Evolutionary conservation across 2,797 vertebrate genomes (phyloP).

Genomic region (Chrysolophus pictus): DNA sequence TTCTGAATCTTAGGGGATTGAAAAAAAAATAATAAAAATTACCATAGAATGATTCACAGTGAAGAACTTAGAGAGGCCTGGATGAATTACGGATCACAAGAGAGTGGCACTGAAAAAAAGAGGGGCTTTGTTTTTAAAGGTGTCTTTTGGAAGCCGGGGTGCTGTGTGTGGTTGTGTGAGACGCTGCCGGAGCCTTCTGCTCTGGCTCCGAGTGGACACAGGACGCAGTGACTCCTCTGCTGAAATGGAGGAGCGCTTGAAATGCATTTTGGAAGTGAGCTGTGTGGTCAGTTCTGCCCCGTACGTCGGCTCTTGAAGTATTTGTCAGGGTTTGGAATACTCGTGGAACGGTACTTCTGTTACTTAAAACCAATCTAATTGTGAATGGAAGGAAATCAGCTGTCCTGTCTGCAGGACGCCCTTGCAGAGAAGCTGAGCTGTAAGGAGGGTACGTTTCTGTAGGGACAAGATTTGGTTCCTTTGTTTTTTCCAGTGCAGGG

Average conservation of each 20-base stretch:
- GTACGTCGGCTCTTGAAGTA: rapidly evolving
- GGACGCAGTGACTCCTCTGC: neutral
- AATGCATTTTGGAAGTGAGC: neutral
- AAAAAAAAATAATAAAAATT: neutral
- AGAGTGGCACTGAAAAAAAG: neutral
- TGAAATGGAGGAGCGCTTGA: rapidly evolving
- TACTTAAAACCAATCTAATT: neutral
- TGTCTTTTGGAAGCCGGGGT: rapidly evolving
- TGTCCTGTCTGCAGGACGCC: neutral
- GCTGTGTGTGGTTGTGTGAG: neutral
- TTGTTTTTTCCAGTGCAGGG: neutral
- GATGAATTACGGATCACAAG: no score
- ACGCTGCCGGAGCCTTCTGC: rapidly evolving
- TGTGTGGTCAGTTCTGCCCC: neutral
- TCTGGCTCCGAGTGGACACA: neutral
- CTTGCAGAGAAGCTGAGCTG: rapidly evolving
- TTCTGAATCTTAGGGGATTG: neutral
- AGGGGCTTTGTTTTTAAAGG: neutral
- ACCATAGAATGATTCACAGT: neutral
- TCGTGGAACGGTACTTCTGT: neutral
- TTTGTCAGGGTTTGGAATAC: neutral
- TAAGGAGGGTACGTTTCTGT: rapidly evolving
- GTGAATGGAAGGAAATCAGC: neutral
- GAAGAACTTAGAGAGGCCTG: neutral
- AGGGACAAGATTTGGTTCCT: neutral